Conservation (phyloP, 2,113 vertebrate species). For the Meleagris gallopavo region DNA sequence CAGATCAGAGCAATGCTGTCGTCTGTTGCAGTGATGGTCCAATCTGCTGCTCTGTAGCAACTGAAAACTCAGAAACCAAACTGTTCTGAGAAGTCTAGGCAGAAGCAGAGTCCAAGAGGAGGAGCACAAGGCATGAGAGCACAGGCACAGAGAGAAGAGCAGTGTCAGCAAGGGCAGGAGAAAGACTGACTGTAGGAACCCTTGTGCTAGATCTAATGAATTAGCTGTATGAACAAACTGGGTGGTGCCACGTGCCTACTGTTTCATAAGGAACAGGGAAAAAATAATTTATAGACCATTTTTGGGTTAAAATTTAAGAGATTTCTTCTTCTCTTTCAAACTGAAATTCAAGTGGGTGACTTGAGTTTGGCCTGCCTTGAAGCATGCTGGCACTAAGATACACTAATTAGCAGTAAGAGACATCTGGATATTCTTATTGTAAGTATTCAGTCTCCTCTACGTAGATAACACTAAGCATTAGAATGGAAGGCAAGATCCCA, state of each 20-base stretch:
- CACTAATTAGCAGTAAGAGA: background rate
- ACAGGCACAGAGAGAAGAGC: background rate
- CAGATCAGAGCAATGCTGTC: background rate
- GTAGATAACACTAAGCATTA: background rate
- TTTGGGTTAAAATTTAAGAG: slow-evolving; percentile 2
- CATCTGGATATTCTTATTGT: slow-evolving; percentile 36
- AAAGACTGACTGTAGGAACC: background rate
- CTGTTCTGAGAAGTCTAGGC: background rate
- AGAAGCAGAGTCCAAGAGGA: background rate
- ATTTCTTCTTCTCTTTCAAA: slow-evolving; percentile 13
- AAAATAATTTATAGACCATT: slow-evolving; percentile 2
- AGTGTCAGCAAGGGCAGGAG: background rate
- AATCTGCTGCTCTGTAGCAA: background rate
- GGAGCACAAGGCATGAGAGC: background rate
- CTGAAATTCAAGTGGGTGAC: slow-evolving; percentile 16
- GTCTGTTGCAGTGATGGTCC: background rate
- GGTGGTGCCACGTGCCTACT: background rate
- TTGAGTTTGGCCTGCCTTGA: slow-evolving; percentile 10
- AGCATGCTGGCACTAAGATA: slow-evolving; percentile 9
- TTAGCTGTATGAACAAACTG: background rate
- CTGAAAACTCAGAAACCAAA: background rate
- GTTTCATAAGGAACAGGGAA: slow-evolving; percentile 7
- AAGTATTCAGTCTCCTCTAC: background rate
- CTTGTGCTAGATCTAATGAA: background rate
- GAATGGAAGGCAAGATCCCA: background rate